Conservation (phyloP, 2,888 invertebrate species). For the Philonicus albiceps region DNA sequence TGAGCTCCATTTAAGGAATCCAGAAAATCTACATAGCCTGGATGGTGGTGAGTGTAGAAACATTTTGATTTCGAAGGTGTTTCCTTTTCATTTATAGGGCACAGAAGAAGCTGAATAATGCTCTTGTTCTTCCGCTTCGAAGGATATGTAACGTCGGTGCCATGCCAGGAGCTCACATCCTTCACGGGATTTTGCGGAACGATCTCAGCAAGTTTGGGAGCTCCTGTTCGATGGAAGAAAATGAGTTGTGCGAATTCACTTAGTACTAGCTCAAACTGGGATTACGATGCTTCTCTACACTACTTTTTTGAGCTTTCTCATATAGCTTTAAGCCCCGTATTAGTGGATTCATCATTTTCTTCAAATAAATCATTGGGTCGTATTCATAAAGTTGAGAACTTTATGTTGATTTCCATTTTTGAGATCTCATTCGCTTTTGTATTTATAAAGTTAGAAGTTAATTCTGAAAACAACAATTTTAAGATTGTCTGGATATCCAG, state of each 20-base stretch:
- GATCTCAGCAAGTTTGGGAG: not conserved
- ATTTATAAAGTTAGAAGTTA: too few species aligned
- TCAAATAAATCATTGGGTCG: too few species aligned
- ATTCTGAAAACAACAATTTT: too few species aligned
- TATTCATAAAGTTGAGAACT: too few species aligned
- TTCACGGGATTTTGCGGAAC: not conserved
- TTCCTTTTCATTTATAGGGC: not conserved
- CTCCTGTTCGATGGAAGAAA: not conserved
- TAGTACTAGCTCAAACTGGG: not conserved
- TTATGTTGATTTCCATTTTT: too few species aligned
- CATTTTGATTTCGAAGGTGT: not conserved
- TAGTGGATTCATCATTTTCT: not conserved
- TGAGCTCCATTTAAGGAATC: not conserved
- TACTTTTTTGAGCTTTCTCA: not conserved
- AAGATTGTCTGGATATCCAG: too few species aligned
- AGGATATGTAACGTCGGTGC: not conserved
- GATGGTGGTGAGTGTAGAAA: not conserved
- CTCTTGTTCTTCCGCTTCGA: not conserved
- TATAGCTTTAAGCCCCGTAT: not conserved
- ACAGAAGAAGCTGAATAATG: not conserved
- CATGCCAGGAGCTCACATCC: not conserved
- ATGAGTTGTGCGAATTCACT: not conserved
- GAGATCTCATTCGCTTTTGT: too few species aligned
- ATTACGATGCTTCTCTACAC: not conserved
- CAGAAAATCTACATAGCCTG: not conserved